Evolutionary conservation across 2,888 invertebrate species (phyloP).

Genomic region (Incurvaria masculella): DNA sequence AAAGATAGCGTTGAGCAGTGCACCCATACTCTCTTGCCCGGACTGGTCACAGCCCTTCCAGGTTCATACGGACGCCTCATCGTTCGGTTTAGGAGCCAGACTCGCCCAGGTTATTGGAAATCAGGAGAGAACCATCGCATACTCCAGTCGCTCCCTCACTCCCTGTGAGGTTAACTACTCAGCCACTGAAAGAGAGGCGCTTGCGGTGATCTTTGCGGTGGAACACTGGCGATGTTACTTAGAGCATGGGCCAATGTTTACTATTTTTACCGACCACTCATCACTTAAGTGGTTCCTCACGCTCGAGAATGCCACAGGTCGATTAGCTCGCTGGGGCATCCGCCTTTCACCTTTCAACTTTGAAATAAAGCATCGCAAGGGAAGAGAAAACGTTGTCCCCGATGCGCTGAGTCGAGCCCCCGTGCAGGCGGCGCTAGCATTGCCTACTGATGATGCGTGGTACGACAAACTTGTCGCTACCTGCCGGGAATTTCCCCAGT

Average conservation of each 20-base stretch:
- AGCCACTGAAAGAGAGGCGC: background rate
- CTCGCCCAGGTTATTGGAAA: background rate
- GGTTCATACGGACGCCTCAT: background rate
- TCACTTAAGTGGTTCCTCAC: conserved; percentile 15
- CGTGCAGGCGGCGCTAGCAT: background rate
- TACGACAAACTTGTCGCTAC: too few relatives aligned
- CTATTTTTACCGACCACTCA: conserved; percentile 15
- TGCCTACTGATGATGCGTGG: too few relatives aligned
- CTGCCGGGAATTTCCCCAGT: too few relatives aligned
- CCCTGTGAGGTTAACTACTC: background rate
- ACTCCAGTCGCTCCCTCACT: background rate
- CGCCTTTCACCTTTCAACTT: conserved; percentile 4
- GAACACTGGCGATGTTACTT: background rate
- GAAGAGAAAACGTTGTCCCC: conserved; percentile 7
- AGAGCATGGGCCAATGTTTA: background rate
- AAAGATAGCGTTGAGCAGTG: too few relatives aligned
- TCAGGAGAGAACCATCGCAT: background rate
- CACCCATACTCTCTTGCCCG: too few relatives aligned
- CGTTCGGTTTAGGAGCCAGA: background rate
- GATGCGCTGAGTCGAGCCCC: conserved; percentile 10
- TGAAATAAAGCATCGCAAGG: conserved; percentile 9
- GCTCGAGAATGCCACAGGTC: conserved; percentile 3
- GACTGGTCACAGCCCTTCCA: too few relatives aligned
- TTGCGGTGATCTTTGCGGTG: background rate
- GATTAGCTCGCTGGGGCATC: conserved; percentile 6